These are phyloP conservation scores for Incurvaria masculella DNA, from an alignment of 2,888 invertebrate genomes.

Conservation along the genomic window DNA sequence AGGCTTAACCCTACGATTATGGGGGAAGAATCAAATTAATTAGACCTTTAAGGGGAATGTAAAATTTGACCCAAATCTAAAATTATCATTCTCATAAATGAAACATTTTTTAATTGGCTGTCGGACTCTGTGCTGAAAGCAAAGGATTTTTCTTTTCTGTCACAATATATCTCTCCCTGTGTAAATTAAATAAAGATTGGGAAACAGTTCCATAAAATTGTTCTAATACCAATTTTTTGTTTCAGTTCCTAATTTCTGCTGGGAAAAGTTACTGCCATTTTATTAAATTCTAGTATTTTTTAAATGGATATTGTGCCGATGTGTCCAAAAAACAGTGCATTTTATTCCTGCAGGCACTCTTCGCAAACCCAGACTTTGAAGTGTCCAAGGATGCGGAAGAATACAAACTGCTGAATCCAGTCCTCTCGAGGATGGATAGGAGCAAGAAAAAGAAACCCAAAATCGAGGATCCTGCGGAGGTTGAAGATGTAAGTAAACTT, in stretches of 20 bases:
- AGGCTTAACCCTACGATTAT: no score
- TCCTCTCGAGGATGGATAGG: constrained; percentile 78
- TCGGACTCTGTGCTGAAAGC: background rate
- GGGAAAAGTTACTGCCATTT: background rate
- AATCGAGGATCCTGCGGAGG: constrained; percentile 52
- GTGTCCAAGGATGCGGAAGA: constrained; percentile 86
- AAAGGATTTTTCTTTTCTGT: background rate
- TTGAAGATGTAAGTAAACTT: constrained; percentile 36
- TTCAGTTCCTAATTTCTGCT: background rate
- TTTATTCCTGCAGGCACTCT: constrained; percentile 58
- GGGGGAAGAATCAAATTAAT: no score
- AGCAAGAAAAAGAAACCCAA: constrained; percentile 61
- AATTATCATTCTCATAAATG: background rate
- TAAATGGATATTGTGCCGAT: background rate
- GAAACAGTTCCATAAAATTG: background rate
- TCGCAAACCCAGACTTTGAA: constrained; percentile 90
- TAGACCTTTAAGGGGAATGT: no score
- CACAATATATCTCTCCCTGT: no score
- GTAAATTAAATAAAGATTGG: no score
- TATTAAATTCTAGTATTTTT: background rate
- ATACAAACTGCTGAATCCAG: constrained; percentile 84
- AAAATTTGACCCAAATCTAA: background rate
- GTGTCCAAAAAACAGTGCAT: background rate
- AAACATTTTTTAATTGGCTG: background rate
- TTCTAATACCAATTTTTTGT: background rate